Conservation (phyloP, 2,113 vertebrate genomes). For the Ailurus styani region DNA sequence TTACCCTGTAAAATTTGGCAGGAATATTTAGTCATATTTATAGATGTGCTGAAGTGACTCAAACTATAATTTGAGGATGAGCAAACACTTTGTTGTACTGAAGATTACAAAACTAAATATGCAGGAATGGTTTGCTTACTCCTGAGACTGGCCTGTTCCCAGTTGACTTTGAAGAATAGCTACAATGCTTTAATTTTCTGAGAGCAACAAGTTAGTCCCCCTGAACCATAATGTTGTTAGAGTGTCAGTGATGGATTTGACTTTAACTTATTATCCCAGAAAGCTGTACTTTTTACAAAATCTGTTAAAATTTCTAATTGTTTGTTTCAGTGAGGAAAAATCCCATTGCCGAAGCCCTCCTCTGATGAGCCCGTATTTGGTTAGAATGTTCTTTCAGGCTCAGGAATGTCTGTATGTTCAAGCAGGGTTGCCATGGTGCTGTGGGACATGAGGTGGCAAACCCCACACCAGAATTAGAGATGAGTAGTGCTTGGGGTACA, state of each 20-base stretch:
- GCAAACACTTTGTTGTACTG: neutral
- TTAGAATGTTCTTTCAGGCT: slow-evolving; percentile 61
- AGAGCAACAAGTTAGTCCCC: slow-evolving; percentile 17
- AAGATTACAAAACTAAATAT: neutral
- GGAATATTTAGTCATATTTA: neutral
- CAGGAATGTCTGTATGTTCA: slow-evolving; percentile 68
- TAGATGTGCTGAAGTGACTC: neutral
- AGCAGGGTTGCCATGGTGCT: slow-evolving; percentile 77
- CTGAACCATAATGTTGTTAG: neutral
- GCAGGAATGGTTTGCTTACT: neutral
- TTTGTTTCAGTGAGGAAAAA: neutral
- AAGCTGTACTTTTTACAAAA: neutral
- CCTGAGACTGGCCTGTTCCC: neutral
- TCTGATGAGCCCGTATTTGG: slow-evolving; percentile 41
- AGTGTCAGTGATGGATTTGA: neutral
- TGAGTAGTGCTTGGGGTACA: slow-evolving; percentile 51
- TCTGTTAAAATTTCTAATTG: neutral
- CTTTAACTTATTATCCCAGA: slow-evolving; percentile 24
- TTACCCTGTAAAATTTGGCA: neutral
- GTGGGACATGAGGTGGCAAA: slow-evolving; percentile 57
- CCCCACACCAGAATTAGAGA: slow-evolving; percentile 44
- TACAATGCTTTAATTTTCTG: neutral
- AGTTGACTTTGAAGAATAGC: slow-evolving; percentile 44
- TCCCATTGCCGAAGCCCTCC: neutral
- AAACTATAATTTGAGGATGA: neutral